phyloP scores from a whole-genome alignment of 2,888 invertebrate genomes.

The Gymnosoma rotundatum region DNA sequence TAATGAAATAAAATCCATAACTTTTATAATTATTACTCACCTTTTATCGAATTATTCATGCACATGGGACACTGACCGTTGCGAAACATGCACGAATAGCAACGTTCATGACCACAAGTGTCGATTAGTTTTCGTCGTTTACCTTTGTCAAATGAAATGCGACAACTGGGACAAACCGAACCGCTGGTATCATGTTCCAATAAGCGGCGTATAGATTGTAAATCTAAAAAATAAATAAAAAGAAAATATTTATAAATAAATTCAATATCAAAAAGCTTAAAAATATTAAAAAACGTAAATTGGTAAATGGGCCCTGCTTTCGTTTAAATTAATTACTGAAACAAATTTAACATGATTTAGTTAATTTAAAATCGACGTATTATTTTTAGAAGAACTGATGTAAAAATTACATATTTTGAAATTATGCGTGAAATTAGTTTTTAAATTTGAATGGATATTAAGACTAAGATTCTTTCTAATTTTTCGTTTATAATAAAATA shows the following conservation, averaged over 20 bases:
- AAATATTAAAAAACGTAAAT: background rate
- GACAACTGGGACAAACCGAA: conserved; percentile 91
- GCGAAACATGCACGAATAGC: conserved; percentile 96
- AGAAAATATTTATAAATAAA: background rate
- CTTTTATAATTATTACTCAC: conserved; percentile 72
- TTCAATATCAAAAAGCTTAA: conserved; percentile 8
- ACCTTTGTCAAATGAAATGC: conserved; percentile 97
- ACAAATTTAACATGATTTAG: no score
- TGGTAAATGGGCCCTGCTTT: no score
- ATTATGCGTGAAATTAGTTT: no score
- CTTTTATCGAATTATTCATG: conserved; percentile 82
- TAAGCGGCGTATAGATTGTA: conserved; percentile 91
- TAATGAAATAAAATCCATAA: background rate
- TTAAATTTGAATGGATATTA: no score
- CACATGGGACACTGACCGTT: conserved; percentile 96
- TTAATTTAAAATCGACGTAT: no score
- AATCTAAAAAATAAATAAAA: conserved; percentile 84
- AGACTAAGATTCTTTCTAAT: no score
- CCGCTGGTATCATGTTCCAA: conserved; percentile 89
- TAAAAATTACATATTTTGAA: no score
- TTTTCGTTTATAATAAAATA: no score
- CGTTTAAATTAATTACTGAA: background rate
- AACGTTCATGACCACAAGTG: conserved; percentile 97
- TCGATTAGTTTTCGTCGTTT: conserved; percentile 97
- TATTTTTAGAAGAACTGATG: no score